Evolutionary conservation across 2,113 vertebrate species (phyloP).

Genomic region (Progne subis): DNA sequence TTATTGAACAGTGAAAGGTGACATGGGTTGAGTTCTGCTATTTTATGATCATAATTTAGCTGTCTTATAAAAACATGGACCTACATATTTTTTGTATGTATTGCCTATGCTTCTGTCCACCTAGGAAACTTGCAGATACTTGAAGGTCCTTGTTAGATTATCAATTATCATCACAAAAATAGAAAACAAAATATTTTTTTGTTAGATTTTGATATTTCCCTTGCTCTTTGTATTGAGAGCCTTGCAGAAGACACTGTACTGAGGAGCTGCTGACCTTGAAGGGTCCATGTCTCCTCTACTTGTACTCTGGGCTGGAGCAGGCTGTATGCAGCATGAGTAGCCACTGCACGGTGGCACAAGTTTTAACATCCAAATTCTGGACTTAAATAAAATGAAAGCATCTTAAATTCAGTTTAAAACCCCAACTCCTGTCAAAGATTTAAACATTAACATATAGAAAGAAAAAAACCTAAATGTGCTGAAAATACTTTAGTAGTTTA

Average conservation of each 20-base stretch:
- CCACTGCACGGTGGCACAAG: background rate
- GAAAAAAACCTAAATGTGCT: background rate
- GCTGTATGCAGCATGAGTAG: background rate
- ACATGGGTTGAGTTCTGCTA: background rate
- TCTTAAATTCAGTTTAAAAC: background rate
- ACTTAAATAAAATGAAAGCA: background rate
- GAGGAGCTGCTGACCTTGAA: background rate
- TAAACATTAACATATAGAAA: background rate
- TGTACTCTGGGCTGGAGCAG: accelerated
- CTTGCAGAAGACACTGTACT: background rate
- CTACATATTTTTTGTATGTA: background rate
- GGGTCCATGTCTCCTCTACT: accelerated
- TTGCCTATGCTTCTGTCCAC: background rate
- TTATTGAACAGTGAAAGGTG: background rate
- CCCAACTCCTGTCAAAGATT: background rate
- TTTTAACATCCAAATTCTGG: background rate
- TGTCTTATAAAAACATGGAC: background rate
- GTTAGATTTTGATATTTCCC: background rate
- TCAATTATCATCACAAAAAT: background rate
- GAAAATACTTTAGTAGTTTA: background rate
- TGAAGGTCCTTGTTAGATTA: background rate
- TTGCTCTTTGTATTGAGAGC: background rate
- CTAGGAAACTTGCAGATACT: background rate
- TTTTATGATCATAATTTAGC: background rate
- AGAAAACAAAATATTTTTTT: background rate